phyloP scores from a whole-genome alignment of 2,797 vertebrate species.

The Sylvilagus floridanus region DNA sequence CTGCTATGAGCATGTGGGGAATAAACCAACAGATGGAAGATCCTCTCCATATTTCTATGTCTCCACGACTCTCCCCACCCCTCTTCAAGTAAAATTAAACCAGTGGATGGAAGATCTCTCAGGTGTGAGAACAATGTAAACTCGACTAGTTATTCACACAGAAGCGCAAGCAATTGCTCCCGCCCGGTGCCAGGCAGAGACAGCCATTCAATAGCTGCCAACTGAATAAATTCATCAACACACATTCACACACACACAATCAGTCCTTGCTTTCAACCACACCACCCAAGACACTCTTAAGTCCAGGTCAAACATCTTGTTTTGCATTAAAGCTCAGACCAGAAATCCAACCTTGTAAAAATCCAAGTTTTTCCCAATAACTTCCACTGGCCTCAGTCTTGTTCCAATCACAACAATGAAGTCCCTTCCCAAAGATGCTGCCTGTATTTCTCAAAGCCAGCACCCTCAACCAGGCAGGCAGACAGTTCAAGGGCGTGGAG shows the following conservation, averaged over 20 bases:
- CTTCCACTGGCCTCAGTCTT: background rate
- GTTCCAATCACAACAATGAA: background rate
- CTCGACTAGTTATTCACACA: background rate
- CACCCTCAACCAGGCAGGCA: background rate
- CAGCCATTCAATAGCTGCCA: slow-evolving; percentile 29
- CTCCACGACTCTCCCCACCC: too few relatives aligned
- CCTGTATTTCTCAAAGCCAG: background rate
- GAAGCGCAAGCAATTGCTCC: background rate
- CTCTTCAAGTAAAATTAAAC: too few relatives aligned
- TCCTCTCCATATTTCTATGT: too few relatives aligned
- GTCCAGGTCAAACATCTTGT: slow-evolving; percentile 33
- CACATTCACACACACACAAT: background rate
- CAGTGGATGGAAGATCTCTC: too few relatives aligned
- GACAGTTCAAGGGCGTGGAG: background rate
- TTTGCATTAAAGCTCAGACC: slow-evolving; percentile 52
- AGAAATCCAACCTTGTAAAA: slow-evolving; percentile 21
- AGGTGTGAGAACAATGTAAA: background rate
- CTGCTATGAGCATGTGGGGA: too few relatives aligned
- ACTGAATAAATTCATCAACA: slow-evolving; percentile 57
- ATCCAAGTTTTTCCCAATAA: background rate
- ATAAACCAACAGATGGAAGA: too few relatives aligned
- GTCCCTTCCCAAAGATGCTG: background rate
- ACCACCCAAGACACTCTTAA: slow-evolving; percentile 10
- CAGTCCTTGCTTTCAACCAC: background rate
- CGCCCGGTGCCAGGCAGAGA: background rate